A percentile compares a stretch with the other conserved stretches of the same genome.
Conservation (phyloP, 2,888 invertebrate species). For the Ypsolopha scabrella region DNA sequence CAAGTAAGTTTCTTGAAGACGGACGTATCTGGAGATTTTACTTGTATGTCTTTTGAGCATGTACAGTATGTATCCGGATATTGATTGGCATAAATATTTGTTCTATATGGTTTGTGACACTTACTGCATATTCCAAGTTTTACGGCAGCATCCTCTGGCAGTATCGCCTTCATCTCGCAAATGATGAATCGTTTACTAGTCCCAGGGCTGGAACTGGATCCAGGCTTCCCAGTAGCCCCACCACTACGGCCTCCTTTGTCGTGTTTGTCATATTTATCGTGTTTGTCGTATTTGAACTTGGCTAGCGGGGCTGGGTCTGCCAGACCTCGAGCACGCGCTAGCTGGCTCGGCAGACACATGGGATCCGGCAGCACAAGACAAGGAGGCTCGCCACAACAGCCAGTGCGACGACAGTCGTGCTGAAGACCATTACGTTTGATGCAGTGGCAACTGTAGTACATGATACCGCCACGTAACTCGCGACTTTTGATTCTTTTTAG, state of each 20-base stretch:
- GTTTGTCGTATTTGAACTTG: constrained; percentile 31
- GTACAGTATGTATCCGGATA: neutral
- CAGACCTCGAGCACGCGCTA: constrained; percentile 54
- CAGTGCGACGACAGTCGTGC: constrained; percentile 67
- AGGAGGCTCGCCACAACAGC: constrained; percentile 62
- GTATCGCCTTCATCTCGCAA: constrained; percentile 52
- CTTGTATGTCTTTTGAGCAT: neutral
- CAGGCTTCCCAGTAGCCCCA: neutral
- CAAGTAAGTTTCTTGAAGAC: constrained; percentile 10
- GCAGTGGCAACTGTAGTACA: constrained; percentile 71
- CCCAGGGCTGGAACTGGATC: constrained; percentile 4
- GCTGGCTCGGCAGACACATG: constrained; percentile 63
- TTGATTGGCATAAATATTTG: neutral
- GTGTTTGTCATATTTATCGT: neutral
- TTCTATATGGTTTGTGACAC: constrained; percentile 15
- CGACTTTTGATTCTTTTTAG: constrained; percentile 60
- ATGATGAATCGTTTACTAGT: constrained; percentile 52
- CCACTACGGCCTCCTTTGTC: too few relatives aligned
- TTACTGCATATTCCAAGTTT: constrained; percentile 49
- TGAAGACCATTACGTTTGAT: constrained; percentile 72
- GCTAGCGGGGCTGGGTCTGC: constrained; percentile 46
- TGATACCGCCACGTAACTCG: constrained; percentile 65
- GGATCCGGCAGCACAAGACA: constrained; percentile 68
- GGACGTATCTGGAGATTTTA: neutral
- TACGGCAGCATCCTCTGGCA: constrained; percentile 29